phyloP scores from a whole-genome alignment of 2,888 invertebrate genomes.

The Octodonta nipae region DNA sequence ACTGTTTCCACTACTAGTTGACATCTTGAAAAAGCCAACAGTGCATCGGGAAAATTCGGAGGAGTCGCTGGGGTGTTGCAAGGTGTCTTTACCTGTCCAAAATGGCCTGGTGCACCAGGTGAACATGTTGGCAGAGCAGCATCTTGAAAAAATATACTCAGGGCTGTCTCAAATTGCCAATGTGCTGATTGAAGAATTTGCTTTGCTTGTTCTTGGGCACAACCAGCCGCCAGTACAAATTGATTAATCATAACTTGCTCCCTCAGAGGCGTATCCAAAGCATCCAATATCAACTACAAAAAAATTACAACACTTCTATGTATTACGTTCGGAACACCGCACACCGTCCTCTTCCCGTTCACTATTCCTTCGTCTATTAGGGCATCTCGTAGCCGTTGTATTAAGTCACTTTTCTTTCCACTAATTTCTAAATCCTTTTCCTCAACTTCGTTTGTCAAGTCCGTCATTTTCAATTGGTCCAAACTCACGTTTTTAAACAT shows the following conservation, averaged over 20 bases:
- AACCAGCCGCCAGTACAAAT: constrained; percentile 84
- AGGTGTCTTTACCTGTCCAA: constrained; percentile 78
- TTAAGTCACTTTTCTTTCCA: too few relatives aligned
- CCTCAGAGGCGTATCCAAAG: constrained; percentile 74
- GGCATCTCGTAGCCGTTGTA: too few relatives aligned
- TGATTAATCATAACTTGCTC: constrained; percentile 96
- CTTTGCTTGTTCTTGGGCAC: constrained; percentile 84
- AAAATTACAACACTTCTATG: too few relatives aligned
- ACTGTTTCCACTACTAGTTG: constrained; percentile 49
- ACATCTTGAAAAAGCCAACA: constrained; percentile 81
- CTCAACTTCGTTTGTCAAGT: too few relatives aligned
- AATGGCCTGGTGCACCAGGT: constrained; percentile 61
- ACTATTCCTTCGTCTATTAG: too few relatives aligned
- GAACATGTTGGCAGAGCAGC: constrained; percentile 69
- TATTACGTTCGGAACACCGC: too few relatives aligned
- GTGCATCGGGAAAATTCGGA: constrained; percentile 83
- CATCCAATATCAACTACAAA: too few relatives aligned
- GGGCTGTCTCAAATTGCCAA: constrained; percentile 92
- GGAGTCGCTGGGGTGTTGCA: constrained; percentile 91
- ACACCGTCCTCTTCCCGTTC: too few relatives aligned
- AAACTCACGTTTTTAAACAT: too few relatives aligned
- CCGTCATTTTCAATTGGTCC: too few relatives aligned
- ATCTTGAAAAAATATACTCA: constrained; percentile 93
- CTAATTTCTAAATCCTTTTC: too few relatives aligned
- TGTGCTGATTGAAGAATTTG: constrained; percentile 82